Conservation (phyloP, 2,888 invertebrate species). For the Drosophila stalkeri region DNA sequence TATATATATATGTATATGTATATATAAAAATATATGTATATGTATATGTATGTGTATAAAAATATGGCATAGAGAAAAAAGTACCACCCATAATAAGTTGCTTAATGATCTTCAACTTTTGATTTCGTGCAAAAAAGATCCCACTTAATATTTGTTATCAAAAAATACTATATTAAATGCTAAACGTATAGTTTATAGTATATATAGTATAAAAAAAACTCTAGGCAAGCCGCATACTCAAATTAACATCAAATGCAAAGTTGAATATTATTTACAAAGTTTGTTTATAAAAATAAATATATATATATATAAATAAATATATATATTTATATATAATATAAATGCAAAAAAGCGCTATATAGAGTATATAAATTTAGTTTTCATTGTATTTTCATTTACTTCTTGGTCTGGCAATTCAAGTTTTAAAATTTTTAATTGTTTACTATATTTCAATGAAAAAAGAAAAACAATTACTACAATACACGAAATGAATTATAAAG, state of each 20-base stretch:
- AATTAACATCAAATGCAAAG: conserved; percentile 67
- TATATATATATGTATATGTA: conserved; percentile 14
- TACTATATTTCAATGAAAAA: conserved; percentile 41
- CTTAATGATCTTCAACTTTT: conserved; percentile 24
- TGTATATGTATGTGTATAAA: conserved; percentile 25
- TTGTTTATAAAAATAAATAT: conserved; percentile 39
- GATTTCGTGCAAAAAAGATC: conserved; percentile 33
- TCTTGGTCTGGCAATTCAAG: conserved; percentile 49
- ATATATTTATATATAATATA: conserved; percentile 12
- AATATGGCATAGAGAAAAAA: conserved; percentile 30
- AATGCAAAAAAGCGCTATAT: conserved; percentile 25
- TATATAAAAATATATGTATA: conserved; percentile 1
- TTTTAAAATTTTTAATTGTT: conserved; percentile 65
- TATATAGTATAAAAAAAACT: conserved; percentile 15
- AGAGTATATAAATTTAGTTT: conserved; percentile 20
- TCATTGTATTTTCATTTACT: conserved; percentile 6
- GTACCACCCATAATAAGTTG: conserved; percentile 10
- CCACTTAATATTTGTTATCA: conserved; percentile 43
- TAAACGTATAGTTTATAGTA: conserved; percentile 18
- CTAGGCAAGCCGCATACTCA: conserved; percentile 67
- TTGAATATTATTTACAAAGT: conserved; percentile 46
- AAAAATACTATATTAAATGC: conserved; percentile 33
- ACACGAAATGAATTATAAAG: conserved; percentile 69
- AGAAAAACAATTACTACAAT: conserved; percentile 53
- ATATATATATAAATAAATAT: conserved; percentile 12